Base-by-base conservation (phyloP, 2,113 vertebrate species). In the Seriola aureovittata region DNA sequence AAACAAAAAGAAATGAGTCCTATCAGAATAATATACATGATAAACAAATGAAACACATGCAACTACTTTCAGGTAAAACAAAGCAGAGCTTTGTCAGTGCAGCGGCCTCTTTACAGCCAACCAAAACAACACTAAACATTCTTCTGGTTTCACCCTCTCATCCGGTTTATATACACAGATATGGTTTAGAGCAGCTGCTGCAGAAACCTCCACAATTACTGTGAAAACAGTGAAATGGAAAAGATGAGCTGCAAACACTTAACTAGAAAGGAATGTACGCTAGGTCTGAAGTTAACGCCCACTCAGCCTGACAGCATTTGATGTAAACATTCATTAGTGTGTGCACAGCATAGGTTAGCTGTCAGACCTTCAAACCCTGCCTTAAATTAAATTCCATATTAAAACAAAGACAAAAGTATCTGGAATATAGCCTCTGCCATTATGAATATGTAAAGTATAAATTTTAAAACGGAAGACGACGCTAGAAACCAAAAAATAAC, bases 301-400 rank as follows among this genome's bases (percentile, higher is more conserved):
- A 91, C 88, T 89, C 75, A 62, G 85, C 70, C 81, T 84, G 68
- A 73, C 81, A 87, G 80, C 78, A 50, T 58, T 52, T 62, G 16
- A 89, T 79, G 86, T 87, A 91, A 91, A 88, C 90, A 86, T 86
- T 91, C 82, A 91, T 92, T 92, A 86, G 74, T 68, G 66, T 73
- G 50, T 42, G 21, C n/a, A 29, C 46, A 48, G 36, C 25, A 55
- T 36, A 32, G 12, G 38, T 78, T 64, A 34, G 75, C 81, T 44
- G 38, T 17, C 16, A n/a, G 10, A 54, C 34, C 38, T n/a, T 67
- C 10, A 55, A 38, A 48, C 1, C 1, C 13, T 4, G 8, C 29
- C 4, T 59, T 9, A 14, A 66, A 48, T 59, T 46, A 25, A 1
- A 66, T 48, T 55, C 44, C 16, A n/a, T 11, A 12, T 2, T 4